Evolutionary conservation across 2,888 invertebrate genomes (phyloP), one percentile per base, ranked within the genome.

Genomic region (Acanthococcus lagerstroemiae): DNA sequence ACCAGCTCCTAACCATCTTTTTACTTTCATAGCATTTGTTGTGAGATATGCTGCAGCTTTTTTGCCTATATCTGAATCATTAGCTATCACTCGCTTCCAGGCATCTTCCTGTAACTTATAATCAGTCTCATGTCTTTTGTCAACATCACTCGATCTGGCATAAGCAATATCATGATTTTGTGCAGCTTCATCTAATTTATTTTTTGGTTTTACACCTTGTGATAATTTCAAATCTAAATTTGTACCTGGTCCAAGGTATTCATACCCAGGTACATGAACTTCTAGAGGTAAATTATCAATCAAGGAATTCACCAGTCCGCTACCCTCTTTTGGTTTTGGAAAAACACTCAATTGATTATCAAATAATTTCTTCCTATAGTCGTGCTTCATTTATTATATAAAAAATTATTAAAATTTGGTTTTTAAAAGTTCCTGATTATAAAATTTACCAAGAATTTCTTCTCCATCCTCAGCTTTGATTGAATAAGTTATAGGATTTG

Each of bases 251-350:
- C 67, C 68, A 22, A 56, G 45, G 21, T 44, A 67, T 12, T 63
- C 4, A 15, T 44, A 60, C 2, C 67, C 67, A 25, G 67, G 68
- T 1, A 21, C 30, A 26, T 68, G 67, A n/a, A 57, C 4, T 30
- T 63, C 67, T 9, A 67, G 24, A 6, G 67, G 68, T 56, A 67
- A 52, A 26, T 65, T 63, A 57, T 68, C 37, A 15, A 68, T 68
- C 4, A 68, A 45, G 4, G 26, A 21, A 46, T 67, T 68, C 2
- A 68, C 26, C 9, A 65, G 45, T 68, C 65, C 66, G 5, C 2
- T 25, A 2, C 68, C 68, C 48, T 48, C 48, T 48, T 48, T 48
- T 48, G 48, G 48, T 19, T 48, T 21, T 48, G 21, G 17, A n/a
- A 48, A 48, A 19, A 19, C n/a, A 9, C 19, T 48, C 3, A 37